Evolutionary conservation across 2,797 vertebrate genomes (phyloP), one percentile per base, ranked within the genome.

Genomic region (Microctenopoma steveboyesi): DNA sequence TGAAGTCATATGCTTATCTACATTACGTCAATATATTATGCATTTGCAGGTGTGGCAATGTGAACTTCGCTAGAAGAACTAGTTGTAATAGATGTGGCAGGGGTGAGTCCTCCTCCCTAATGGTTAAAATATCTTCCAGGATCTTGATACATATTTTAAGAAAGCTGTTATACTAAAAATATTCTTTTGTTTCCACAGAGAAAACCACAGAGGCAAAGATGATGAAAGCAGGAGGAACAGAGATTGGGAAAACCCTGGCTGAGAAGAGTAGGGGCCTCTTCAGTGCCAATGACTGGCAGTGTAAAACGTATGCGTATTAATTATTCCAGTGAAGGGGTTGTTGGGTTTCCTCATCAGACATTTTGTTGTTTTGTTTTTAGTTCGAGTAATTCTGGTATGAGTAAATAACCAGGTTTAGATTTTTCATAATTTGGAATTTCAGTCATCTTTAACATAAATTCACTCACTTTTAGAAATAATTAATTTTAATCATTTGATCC

Each of bases 241-340:
- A 99, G 88, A 98, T 99, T 67, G 98, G 98, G 16, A 99, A 99
- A 92, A 99, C 97, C 0, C 94, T 99, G 25, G 98, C 98, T 4
- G 98, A 99, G 84, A 99, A 99, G 88, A 99, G 97, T 56, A 94
- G 95, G 67, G 98, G 98, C 58, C 96, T 99, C 49, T 99, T 98
- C 90, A 99, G 97, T 72, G 97, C 97, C n/a, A 98, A 98, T 58
- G 98, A 99, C 75, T 98, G 98, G 98, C 98, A 99, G 59, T 99
- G 98, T 84, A 99, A 99, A 95, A 99, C 98, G 97, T 98, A 93
- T 0, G 94, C 84, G 4, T 45, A 16, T 37, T 25, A 1, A 25
- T 3, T 49, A 43, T 28, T n/a, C 2, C 12, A 13, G 1, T 15
- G 2, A 9, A 33, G 16, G n/a, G 16, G 9, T 4, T 43, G 14